Evolutionary conservation across 2,113 vertebrate species (phyloP).

Genomic region (Alligator sinensis): DNA sequence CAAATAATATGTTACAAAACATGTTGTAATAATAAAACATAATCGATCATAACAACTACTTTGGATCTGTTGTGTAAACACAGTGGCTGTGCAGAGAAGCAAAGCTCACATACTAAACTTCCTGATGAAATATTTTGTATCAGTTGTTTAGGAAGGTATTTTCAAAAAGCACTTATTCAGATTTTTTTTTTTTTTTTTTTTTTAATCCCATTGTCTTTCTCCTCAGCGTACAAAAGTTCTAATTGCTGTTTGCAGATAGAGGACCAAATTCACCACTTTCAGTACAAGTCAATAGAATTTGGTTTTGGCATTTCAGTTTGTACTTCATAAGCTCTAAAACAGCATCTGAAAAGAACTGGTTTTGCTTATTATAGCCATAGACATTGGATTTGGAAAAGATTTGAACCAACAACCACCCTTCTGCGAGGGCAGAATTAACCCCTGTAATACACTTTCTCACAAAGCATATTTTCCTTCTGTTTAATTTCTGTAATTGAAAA

Average conservation of each 20-base stretch:
- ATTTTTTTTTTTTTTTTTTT: no score
- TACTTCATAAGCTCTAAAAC: not conserved
- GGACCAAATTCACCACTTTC: not conserved
- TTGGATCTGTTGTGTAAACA: not conserved
- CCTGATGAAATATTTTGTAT: accelerated
- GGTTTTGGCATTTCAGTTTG: not conserved
- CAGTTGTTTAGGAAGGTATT: not conserved
- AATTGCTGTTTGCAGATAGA: not conserved
- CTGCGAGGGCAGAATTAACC: not conserved
- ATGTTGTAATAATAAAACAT: not conserved
- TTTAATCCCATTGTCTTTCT: not conserved
- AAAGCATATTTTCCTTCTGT: not conserved
- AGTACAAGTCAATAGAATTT: not conserved
- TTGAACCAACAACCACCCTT: accelerated
- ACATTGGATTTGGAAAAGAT: not conserved
- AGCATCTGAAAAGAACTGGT: not conserved
- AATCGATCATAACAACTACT: slow-evolving; percentile 4
- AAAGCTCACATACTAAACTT: not conserved
- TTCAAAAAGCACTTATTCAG: not conserved
- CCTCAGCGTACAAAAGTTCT: not conserved
- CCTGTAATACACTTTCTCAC: not conserved
- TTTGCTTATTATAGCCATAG: not conserved
- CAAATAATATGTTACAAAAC: not conserved
- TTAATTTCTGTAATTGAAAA: not conserved
- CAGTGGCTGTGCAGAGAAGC: not conserved